phyloP scores from a whole-genome alignment of 1,140 invertebrate species.

The Cotesia chilonis region DNA sequence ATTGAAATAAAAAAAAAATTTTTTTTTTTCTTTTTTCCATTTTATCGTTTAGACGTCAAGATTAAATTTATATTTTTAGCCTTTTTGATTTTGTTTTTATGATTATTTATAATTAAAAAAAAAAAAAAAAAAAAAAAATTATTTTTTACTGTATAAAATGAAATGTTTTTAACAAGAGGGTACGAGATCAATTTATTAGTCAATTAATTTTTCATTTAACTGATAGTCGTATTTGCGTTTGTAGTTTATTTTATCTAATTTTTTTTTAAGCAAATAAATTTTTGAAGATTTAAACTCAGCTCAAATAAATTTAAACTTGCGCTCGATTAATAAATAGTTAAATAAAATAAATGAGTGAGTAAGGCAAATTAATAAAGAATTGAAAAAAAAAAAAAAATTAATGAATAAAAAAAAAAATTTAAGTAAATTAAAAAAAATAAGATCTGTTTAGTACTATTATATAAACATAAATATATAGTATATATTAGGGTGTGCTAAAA shows the following conservation, averaged over 20 bases:
- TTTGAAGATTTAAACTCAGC: not conserved
- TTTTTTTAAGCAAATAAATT: not conserved
- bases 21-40: not conserved
- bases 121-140: too few species aligned
- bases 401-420: not conserved
- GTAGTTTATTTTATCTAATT: not conserved
- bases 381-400: not conserved
- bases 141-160: too few species aligned
- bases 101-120: too few species aligned
- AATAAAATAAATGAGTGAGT: not conserved
- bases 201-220: too few species aligned
- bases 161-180: too few species aligned
- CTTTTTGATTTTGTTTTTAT: too few species aligned
- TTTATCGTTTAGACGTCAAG: too few species aligned
- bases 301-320: constrained; percentile 1
- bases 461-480: too few species aligned
- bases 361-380: not conserved
- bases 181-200: too few species aligned
- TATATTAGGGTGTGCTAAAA: too few species aligned
- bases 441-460: constrained; percentile 25
- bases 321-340: not conserved
- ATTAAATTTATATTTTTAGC: too few species aligned
- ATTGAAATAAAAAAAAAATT: not conserved
- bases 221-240: not conserved
- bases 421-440: constrained; percentile 46